Evolutionary conservation across 2,113 vertebrate species (phyloP), one percentile per base, ranked within the genome.

Genomic region (Mirounga angustirostris): DNA sequence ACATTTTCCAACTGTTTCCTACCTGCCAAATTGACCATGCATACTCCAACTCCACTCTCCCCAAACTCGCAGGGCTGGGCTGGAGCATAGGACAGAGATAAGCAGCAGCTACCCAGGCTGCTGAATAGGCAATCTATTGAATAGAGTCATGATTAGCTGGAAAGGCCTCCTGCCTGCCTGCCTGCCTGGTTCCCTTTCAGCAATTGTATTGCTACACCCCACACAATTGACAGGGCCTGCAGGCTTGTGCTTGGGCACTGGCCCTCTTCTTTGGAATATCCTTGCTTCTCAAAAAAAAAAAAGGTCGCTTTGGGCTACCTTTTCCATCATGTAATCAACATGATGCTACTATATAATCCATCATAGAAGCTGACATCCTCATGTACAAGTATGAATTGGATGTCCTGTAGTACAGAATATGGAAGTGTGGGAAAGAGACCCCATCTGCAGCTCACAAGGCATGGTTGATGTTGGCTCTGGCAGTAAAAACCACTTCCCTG

Each of bases 401-500:
- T 10, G 19, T 82, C 52, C 1, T 19, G 58, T 91, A 65, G 79
- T 15, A 69, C 65, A 46, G 33, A 93, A 91, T 0, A 10, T 19
- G 69, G 87, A 63, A 69, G 61, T 43, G 28, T 28, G 63, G 96
- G 24, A 16, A 87, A 93, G 73, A 91, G 89, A 95, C 13, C 79
- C 85, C 80, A 87, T 67, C 78, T 97, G 58, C 73, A 50, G 67
- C 74, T 97, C 50, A 16, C 67, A 54, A 71, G 71, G 33, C 67
- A 69, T 78, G 58, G 79, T 21, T 97, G 46, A 2, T 36, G 88
- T 96, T 95, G 67, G 54, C 73, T 85, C 21, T 63, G 61, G 50
- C 91, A 92, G 33, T 18, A 86, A 79, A 73, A 96, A 30, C 28
- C 30, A 46, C 95, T 97, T 96, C 96, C 79, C 82, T 96, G 89